phyloP scores from a whole-genome alignment of 2,888 invertebrate genomes.

The Drosophila prostipennis region DNA sequence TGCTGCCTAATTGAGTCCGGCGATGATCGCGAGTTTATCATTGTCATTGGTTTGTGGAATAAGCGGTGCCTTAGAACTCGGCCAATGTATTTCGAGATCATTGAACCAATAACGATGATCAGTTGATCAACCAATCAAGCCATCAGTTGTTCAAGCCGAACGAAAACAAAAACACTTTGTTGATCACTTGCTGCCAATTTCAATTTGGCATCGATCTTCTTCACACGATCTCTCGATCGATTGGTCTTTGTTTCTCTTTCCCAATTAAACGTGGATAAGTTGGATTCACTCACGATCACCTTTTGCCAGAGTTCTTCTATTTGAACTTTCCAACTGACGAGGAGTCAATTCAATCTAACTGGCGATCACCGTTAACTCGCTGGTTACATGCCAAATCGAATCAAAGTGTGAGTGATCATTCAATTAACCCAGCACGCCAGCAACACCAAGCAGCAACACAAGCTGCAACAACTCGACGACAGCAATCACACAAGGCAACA shows the following conservation, averaged over 20 bases:
- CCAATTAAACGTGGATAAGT: constrained; percentile 22
- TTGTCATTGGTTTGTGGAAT: constrained; percentile 10
- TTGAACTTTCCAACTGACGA: constrained; percentile 22
- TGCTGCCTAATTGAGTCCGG: constrained; percentile 40
- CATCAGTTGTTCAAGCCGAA: too few relatives aligned
- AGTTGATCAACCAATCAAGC: background rate
- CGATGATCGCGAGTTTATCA: constrained; percentile 36
- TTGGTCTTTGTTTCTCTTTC: constrained; percentile 1
- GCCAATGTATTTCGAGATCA: constrained; percentile 18
- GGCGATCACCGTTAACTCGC: constrained; percentile 68
- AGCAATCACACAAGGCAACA: constrained; percentile 7
- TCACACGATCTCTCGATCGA: constrained; percentile 36
- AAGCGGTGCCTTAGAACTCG: constrained; percentile 40
- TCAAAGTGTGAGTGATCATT: constrained; percentile 80
- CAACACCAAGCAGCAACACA: constrained; percentile 36
- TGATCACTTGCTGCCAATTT: constrained; percentile 34
- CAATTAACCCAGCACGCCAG: constrained; percentile 79
- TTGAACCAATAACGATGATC: constrained; percentile 1
- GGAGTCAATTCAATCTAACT: constrained; percentile 58
- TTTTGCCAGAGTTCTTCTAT: constrained; percentile 14
- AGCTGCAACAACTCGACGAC: constrained; percentile 20
- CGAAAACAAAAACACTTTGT: constrained; percentile 18
- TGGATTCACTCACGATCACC: constrained; percentile 69
- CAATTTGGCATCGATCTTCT: constrained; percentile 41
- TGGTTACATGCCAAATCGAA: constrained; percentile 74